phyloP scores from a whole-genome alignment of 64 coral and sea anemone species.

The Platygyra sinensis region DNA sequence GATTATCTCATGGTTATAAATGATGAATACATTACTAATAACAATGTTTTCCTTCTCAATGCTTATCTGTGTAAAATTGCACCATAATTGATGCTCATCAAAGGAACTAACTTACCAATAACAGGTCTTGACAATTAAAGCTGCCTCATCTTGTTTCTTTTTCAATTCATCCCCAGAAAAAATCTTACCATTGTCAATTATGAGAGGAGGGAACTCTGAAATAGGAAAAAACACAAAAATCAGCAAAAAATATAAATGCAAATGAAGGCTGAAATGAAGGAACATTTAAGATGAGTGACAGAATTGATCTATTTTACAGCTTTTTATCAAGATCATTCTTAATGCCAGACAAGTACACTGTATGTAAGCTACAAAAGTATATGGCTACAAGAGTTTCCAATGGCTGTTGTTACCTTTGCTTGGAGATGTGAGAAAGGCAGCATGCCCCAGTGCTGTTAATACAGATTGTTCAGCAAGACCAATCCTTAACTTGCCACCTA shows the following conservation, averaged over 20 bases:
- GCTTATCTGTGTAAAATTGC: not conserved
- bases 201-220: conserved; percentile 84
- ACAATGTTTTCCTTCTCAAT: no score
- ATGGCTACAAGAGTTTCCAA: no score
- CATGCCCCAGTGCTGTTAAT: conserved; percentile 83
- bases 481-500: conserved; percentile 93
- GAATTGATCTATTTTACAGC: no score
- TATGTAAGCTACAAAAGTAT: no score
- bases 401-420: conserved; percentile 57
- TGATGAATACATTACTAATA: no score
- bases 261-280: not conserved
- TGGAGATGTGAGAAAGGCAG: conserved; percentile 89
- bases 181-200: conserved; percentile 77
- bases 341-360: no score
- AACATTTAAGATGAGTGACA: not conserved
- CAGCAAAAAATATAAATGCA: not conserved
- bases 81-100: no score
- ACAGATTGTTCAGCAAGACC: conserved; percentile 98
- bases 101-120: conserved; percentile 52
- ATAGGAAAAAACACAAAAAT: not conserved
- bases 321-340: no score
- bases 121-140: conserved; percentile 86
- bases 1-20: no score
- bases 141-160: conserved; percentile 86
- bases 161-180: conserved; percentile 84